Evolutionary conservation across 2,797 vertebrate species (phyloP), one percentile per base, ranked within the genome.

Genomic region (Botia almorhae): DNA sequence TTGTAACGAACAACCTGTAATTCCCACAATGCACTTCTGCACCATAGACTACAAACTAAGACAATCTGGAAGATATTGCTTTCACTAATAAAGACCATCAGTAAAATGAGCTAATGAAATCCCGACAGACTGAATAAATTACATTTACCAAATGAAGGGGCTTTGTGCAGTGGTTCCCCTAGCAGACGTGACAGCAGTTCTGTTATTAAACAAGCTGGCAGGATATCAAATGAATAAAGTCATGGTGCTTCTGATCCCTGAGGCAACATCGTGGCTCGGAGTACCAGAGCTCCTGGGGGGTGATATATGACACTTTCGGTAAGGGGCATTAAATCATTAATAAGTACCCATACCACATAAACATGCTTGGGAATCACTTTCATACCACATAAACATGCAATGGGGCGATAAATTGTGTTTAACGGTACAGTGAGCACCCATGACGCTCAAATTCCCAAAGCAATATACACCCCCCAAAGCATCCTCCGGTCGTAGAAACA

Each of bases 371-470:
- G 84, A 78, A 87, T 91, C 78, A 69, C 83, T 87, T 87, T 86
- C 79, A 91, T 85, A 83, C 84, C 71, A 80, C 14, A 79, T 86
- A 87, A 88, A 88, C 81, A 87, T 85, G 87, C 86, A 81, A 65
- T 14, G 61, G 78, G 85, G 89, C 85, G 87, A 90, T 89, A 88
- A 89, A 92, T 90, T 87, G 89, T 67, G 88, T 91, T 90, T 90
- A 89, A 89, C 87, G 88, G 81, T 78, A 84, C 84, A 76, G 81
- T 89, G 87, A 90, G 88, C 89, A 87, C 61, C 85, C 87, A 82
- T 17, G 33, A 85, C 76, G 88, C 82, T 83, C 88, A 84, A 86
- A 89, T 84, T 89, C 84, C 88, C 85, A 87, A 71, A 75, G 61
- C 65, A 65, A 75, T 76, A 76, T 74, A 77, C 70, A 84, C 83